Conservation (phyloP, 2,888 invertebrate species). For the Leptopilina myrica region DNA sequence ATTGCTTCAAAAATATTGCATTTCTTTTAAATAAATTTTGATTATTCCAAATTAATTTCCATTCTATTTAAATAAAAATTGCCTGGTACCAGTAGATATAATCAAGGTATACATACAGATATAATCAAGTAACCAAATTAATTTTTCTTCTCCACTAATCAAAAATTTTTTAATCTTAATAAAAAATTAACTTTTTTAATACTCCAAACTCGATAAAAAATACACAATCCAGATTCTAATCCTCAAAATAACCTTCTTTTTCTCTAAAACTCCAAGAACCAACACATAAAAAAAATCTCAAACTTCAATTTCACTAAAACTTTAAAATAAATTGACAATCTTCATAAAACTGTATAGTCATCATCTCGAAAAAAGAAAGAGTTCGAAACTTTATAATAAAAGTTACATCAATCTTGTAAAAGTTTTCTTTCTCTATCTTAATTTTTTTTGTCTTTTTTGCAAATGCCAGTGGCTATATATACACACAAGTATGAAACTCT, state of each 20-base stretch:
- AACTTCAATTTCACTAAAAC: background rate
- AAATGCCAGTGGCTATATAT: slow-evolving; percentile 10
- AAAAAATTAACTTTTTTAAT: too few species aligned
- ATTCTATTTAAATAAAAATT: too few species aligned
- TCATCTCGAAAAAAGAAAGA: background rate
- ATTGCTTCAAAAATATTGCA: too few species aligned
- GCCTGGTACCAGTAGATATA: too few species aligned
- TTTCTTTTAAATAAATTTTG: too few species aligned
- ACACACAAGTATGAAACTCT: slow-evolving; percentile 16
- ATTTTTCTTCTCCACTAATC: too few species aligned
- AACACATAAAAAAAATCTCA: background rate
- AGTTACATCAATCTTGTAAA: slow-evolving; percentile 15
- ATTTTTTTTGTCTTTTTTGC: background rate
- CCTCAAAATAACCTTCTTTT: background rate
- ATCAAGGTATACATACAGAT: too few species aligned
- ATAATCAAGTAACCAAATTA: too few species aligned
- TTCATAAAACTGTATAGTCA: background rate
- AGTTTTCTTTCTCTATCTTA: background rate
- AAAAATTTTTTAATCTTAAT: too few species aligned
- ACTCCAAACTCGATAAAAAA: background rate
- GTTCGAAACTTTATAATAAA: slow-evolving; percentile 18
- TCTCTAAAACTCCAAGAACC: too few species aligned
- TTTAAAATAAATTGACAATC: slow-evolving; percentile 13
- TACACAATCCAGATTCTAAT: background rate
- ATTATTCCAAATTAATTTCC: too few species aligned